Evolutionary conservation across 2,888 invertebrate species (phyloP).

Genomic region (Fragum sueziense): DNA sequence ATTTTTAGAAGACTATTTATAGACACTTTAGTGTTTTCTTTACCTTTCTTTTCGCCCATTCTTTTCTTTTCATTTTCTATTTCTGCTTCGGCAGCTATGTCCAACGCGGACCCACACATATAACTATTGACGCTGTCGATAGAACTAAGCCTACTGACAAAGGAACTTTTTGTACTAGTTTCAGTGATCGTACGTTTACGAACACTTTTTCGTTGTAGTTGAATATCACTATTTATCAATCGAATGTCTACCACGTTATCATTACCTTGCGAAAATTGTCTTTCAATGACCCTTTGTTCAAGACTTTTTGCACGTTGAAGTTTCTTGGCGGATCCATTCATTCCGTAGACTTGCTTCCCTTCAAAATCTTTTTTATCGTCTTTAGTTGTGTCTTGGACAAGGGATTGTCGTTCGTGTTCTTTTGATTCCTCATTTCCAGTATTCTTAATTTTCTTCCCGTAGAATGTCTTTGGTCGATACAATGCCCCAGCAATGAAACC

Average conservation of each 20-base stretch:
- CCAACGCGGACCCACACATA: constrained; percentile 22
- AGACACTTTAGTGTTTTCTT: neutral
- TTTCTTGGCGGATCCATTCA: neutral
- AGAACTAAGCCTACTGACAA: neutral
- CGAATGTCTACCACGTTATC: neutral
- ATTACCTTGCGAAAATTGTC: neutral
- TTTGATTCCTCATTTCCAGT: neutral
- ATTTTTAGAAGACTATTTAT: constrained; percentile 12
- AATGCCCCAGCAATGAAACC: constrained; percentile 25
- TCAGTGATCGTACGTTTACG: constrained; percentile 15
- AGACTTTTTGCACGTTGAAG: neutral
- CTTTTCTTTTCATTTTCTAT: neutral
- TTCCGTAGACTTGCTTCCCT: neutral
- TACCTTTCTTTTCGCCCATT: neutral
- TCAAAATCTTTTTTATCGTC: neutral
- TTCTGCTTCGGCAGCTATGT: neutral
- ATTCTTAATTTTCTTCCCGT: neutral
- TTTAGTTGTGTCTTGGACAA: neutral
- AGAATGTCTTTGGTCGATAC: constrained; percentile 26
- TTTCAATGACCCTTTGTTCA: neutral
- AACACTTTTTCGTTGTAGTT: neutral
- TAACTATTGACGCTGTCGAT: neutral
- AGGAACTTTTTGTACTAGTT: neutral
- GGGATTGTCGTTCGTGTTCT: neutral
- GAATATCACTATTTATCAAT: neutral